Conservation (phyloP, 2,797 vertebrate species). For the Psittacula derbiana region DNA sequence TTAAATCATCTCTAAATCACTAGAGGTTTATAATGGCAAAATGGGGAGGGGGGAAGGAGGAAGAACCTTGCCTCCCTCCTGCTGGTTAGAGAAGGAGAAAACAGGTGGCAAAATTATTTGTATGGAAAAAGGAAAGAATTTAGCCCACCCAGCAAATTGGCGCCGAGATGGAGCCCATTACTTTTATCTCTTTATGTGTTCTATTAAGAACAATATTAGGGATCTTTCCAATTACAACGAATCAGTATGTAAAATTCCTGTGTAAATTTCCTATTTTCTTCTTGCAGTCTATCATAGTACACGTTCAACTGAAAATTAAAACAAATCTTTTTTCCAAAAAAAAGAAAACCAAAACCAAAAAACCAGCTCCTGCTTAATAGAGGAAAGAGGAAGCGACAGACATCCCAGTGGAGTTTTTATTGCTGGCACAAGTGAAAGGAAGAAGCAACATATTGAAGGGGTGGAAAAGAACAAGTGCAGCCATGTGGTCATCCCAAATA, state of each 20-base stretch:
- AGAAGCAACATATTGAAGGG: neutral
- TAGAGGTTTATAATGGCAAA: neutral
- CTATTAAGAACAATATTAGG: neutral
- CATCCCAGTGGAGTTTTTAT: neutral
- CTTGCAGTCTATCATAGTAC: neutral
- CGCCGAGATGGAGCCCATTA: neutral
- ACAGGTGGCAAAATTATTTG: neutral
- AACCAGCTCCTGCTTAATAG: neutral
- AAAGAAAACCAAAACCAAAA: neutral
- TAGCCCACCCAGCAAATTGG: neutral
- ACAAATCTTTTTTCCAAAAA: neutral
- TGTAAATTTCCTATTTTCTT: neutral
- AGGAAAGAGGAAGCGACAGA: neutral
- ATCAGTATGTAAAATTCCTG: neutral
- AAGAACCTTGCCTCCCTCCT: neutral
- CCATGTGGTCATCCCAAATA: neutral
- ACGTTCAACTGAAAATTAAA: neutral
- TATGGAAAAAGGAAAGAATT: neutral
- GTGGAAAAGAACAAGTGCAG: neutral
- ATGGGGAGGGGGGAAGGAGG: neutral
- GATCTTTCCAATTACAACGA: neutral
- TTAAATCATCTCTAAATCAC: neutral
- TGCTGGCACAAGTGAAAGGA: neutral
- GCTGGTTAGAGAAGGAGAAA: neutral
- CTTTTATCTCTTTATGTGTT: neutral